Evolutionary conservation across 2,113 vertebrate species (phyloP), one percentile per base, ranked within the genome.

Genomic region (Vombatus ursinus): DNA sequence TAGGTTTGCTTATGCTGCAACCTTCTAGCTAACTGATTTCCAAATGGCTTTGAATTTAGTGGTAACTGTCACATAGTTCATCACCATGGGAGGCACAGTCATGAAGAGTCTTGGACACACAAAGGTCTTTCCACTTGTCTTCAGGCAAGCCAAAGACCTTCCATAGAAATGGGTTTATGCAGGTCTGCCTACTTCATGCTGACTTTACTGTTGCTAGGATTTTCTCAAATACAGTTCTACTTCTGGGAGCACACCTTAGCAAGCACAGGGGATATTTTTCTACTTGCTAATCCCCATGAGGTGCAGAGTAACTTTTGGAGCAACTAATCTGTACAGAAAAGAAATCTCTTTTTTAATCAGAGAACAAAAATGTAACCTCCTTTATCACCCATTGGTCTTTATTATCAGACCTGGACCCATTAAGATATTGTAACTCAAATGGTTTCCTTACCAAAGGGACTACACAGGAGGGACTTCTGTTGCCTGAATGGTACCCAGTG

Each of bases 11-110:
- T 37, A 77, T n/a, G 50, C 52, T 48, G 77, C 52, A 31, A 23
- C 7, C 26, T 54, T 31, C 61, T 37, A 19, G 52, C 95, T 47
- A 61, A 50, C 4, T 47, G 22, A 26, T 4, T 94, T 50, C 47
- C 23, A 50, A 94, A 92, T 50, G 50, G 16, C 89, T 97, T 97
- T 54, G 10, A 77, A 14, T 25, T 31, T 24, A 11, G 57, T 37
- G 14, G 61, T n/a, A 61, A 26, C 52, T 31, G 14, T 92, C 44
- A 10, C 19, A 92, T 3, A 54, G 50, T 31, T 95, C 61, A 77
- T 92, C 84, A 23, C 12, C 0, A 6, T n/a, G 48, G 57, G 25
- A 49, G 47, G 95, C 93, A n/a, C 4, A 61, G 6, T 3, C 57
- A 57, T 77, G 37, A 77, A 77, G 31, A 68, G 5, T n/a, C 16